These are phyloP conservation scores for Patella vulgata DNA, from an alignment of 1,140 invertebrate species.

Conservation along the genomic window DNA sequence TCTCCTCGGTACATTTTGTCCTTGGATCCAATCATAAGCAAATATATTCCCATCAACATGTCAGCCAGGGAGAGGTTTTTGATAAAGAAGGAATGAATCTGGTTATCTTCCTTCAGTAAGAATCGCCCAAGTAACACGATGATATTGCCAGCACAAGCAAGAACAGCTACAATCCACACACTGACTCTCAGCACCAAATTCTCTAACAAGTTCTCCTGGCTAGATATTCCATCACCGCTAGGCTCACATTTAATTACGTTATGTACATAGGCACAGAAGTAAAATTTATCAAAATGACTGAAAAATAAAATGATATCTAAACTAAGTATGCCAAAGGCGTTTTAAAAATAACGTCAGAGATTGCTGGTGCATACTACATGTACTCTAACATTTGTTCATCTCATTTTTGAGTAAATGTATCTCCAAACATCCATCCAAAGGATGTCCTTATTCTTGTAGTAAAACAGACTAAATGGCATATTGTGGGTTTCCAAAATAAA, in stretches of 20 bases:
- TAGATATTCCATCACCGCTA: constrained; percentile 77
- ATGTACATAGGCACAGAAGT: constrained; percentile 76
- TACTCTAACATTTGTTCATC: too few species aligned
- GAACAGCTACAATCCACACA: constrained; percentile 77
- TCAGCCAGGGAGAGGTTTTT: constrained; percentile 81
- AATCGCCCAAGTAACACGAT: constrained; percentile 77
- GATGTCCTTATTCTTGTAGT: too few species aligned
- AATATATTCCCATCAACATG: constrained; percentile 82
- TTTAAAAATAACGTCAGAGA: too few species aligned
- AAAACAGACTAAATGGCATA: too few species aligned
- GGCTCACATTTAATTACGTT: constrained; percentile 74
- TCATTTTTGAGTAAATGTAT: too few species aligned
- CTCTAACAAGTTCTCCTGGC: constrained; percentile 74
- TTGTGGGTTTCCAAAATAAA: too few species aligned
- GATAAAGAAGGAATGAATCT: constrained; percentile 71
- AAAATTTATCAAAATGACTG: constrained; percentile 78
- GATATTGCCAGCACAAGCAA: constrained; percentile 76
- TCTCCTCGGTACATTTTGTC: constrained; percentile 74
- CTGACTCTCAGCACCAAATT: constrained; percentile 73
- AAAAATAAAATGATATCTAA: constrained; percentile 34
- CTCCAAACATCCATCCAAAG: too few species aligned
- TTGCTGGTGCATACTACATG: too few species aligned
- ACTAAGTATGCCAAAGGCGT: too few species aligned
- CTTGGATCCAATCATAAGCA: constrained; percentile 76
- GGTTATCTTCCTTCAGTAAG: constrained; percentile 68